Evolutionary conservation across 2,888 invertebrate genomes (phyloP), one percentile per base, ranked within the genome.

Genomic region (Sicus ferrugineus): DNA sequence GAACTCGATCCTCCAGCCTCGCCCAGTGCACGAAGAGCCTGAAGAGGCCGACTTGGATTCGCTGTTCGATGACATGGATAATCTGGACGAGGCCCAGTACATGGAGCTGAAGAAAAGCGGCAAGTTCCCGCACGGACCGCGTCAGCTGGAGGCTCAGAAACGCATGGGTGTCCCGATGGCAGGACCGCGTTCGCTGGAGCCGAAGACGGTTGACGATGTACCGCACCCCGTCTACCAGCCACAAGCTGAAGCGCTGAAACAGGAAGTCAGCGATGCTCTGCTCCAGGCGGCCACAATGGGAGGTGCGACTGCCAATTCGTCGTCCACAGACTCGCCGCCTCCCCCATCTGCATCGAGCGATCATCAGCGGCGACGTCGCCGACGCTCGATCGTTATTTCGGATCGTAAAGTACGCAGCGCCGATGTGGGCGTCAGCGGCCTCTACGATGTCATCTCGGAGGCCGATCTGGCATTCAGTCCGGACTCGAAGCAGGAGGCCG

Each of bases 381-480:
- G 91, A 62, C 89, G 93, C 4, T 89, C 90, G 1, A 86, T 92
- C 70, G 88, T 89, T 3, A 88, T 91, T 16, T 88, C 90, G 5
- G 91, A 91, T 79, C 88, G 93, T 16, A 92, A 93, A 79, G 92
- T 89, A 1, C 89, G 94, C 65, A 94, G 93, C 73, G 92, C 94
- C 2, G 95, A 95, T 80, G 94, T 96, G 1, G 95, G 96, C 6
- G 95, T 96, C 1, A 93, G 93, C 74, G 94, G 95, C 0, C 89
- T 95, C 26, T 96, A 95, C 84, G 94, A 95, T 75, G 94, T 96
- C 59, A 94, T 96, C 69, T 95, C 96, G 3, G 94, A 95, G 84
- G 94, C 95, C 1, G 96, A 96, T 84, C 86, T 96, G 50, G 95
- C 93, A 46, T 96, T 96, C 84, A 94, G 93, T 76, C 94, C 95